Percentiles rank a stretch among this genome's conserved stretches.
Conservation (phyloP, 2,888 invertebrate species). For the Drosophila neoperkinsi region DNA sequence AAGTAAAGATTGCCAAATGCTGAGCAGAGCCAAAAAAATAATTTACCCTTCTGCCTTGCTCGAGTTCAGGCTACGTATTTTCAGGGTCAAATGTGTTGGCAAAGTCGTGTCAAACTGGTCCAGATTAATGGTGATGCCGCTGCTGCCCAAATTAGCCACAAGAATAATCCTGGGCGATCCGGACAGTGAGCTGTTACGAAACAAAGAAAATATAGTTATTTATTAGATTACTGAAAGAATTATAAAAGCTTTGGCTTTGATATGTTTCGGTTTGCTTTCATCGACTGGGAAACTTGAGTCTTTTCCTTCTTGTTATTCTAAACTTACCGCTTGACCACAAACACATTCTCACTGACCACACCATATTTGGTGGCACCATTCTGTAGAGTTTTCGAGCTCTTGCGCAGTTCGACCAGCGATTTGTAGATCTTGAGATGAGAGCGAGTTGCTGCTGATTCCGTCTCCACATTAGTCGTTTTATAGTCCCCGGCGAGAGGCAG, state of each 20-base stretch:
- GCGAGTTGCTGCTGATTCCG: constrained; percentile 83
- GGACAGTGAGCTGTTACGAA: constrained; percentile 46
- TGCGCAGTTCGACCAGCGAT: constrained; percentile 85
- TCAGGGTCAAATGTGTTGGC: constrained; percentile 44
- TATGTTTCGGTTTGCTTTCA: background rate
- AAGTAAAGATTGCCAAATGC: background rate
- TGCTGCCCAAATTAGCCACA: constrained; percentile 73
- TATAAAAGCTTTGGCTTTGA: background rate
- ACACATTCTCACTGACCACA: constrained; percentile 69
- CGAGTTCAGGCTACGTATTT: constrained; percentile 59
- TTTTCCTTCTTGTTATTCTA: background rate
- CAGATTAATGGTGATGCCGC: constrained; percentile 54
- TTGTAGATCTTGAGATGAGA: constrained; percentile 88
- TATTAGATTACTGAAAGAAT: background rate
- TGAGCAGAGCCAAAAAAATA: background rate
- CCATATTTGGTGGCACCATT: constrained; percentile 75
- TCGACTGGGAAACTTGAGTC: background rate
- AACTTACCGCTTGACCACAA: constrained; percentile 79
- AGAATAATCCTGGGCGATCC: constrained; percentile 60
- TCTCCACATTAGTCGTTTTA: constrained; percentile 86
- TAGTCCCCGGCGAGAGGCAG: constrained; percentile 87
- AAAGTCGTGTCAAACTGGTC: constrained; percentile 57
- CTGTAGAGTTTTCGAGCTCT: constrained; percentile 70
- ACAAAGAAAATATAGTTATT: background rate
- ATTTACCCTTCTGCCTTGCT: constrained; percentile 51